Percentiles rank a stretch among this genome's conserved stretches.
phyloP scores from a whole-genome alignment of 2,113 vertebrate genomes.

The Zosterops japonicus region DNA sequence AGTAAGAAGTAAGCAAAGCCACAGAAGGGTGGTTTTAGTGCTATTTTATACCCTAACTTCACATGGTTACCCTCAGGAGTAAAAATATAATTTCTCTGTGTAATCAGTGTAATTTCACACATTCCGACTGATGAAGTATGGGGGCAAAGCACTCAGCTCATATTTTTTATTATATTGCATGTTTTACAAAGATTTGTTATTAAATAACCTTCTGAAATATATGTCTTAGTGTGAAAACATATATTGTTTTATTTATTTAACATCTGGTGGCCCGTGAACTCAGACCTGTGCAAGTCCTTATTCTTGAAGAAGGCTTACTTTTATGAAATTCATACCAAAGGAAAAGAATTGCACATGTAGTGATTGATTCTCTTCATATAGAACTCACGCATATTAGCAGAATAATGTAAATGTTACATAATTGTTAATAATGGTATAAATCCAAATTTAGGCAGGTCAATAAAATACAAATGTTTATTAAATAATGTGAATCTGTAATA shows the following conservation, averaged over 20 bases:
- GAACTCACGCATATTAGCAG: background rate
- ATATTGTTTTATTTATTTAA: background rate
- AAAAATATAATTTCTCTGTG: background rate
- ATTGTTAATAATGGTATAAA: background rate
- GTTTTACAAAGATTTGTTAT: background rate
- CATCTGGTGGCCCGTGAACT: background rate
- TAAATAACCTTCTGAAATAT: background rate
- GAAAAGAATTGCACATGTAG: background rate
- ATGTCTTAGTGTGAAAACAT: background rate
- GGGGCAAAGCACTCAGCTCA: accelerated
- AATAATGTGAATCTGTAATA: background rate
- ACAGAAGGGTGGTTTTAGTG: background rate
- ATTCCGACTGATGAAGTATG: background rate
- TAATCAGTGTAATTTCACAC: accelerated
- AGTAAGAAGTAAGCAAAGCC: background rate
- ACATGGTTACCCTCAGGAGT: background rate
- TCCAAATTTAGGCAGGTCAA: background rate
- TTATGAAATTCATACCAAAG: background rate
- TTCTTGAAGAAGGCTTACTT: background rate
- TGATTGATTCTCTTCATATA: background rate
- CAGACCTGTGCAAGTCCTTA: background rate
- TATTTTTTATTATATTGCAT: background rate
- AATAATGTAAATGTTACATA: background rate
- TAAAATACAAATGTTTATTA: background rate
- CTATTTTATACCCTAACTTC: background rate